Evolutionary conservation across 2,888 invertebrate genomes (phyloP), one percentile per base, ranked within the genome.

Genomic region (Spodoptera littoralis): DNA sequence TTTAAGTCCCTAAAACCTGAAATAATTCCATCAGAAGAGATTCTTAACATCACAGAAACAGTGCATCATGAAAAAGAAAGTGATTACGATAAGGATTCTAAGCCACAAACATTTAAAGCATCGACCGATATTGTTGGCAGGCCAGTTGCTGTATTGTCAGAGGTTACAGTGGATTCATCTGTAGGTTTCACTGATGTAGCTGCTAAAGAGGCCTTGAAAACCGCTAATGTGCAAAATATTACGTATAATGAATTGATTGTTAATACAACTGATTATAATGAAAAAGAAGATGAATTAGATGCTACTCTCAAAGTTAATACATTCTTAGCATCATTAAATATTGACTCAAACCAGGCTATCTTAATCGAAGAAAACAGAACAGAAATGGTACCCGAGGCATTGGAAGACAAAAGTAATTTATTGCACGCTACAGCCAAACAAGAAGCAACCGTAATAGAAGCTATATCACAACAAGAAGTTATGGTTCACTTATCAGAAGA

Each of bases 391-490:
- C 93, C 96, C 48, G 85, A 82, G 50, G 55, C 59, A 18, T 78
- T 93, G 51, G 81, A 91, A 84, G 88, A 87, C 64, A 67, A 74
- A 30, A 74, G 76, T 50, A 81, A 84, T 60, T 42, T 82, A 11
- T 71, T 83, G 56, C 79, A 87, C 80, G 91, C 80, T n/a, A 92
- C 86, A 53, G 92, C 93, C 4, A 85, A 84, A 49, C 84, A 88
- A 70, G 88, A 83, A 50, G 85, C 95, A 54, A 90, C 95, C 13
- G 94, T 95, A 72, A 92, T 88, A 70, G 96, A 96, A 79, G 96
- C 96, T 13, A 84, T 96, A 59, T 94, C 94, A 55, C 95, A 94
- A 73, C 95, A 92, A 75, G 94, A 96, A 94, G 89, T 95, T 30
- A 88, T 95, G 53, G 83, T 96, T 30, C 90, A 92, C 79, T 88